phyloP scores from a whole-genome alignment of 2,888 invertebrate species.

The Aplocera efformata region DNA sequence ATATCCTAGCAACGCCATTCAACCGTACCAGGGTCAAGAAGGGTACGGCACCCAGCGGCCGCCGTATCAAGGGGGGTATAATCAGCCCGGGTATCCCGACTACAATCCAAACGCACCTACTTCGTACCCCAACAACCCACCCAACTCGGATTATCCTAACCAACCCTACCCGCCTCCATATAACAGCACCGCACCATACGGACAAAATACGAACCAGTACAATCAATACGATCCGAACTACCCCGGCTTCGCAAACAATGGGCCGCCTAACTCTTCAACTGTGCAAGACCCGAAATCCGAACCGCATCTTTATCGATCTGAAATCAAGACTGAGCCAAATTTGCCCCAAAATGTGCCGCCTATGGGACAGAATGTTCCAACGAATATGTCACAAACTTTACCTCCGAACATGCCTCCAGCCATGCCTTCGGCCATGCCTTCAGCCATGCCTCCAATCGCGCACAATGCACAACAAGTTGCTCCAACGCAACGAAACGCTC shows the following conservation, averaged over 20 bases:
- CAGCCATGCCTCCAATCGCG: conserved; percentile 5
- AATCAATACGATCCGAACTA: conserved; percentile 63
- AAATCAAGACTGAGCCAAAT: conserved; percentile 27
- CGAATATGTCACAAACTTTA: conserved; percentile 27
- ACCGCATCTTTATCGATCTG: conserved; percentile 15
- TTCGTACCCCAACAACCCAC: conserved; percentile 45
- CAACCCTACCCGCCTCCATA: conserved; percentile 56
- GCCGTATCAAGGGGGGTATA: conserved; percentile 50
- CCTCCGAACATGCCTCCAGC: conserved; percentile 30
- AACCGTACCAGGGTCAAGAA: conserved; percentile 57
- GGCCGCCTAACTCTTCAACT: conserved; percentile 38
- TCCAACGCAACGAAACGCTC: conserved; percentile 38
- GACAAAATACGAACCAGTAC: conserved; percentile 46
- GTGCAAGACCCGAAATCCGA: conserved; percentile 31
- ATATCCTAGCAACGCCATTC: conserved; percentile 52
- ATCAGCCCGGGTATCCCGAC: conserved; percentile 53
- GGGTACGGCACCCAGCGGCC: conserved; percentile 57
- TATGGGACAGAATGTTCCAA: conserved; percentile 21
- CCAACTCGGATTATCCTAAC: conserved; percentile 49
- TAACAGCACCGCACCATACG: conserved; percentile 45
- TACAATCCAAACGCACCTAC: conserved; percentile 49
- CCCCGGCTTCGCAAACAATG: conserved; percentile 52
- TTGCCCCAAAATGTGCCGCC: conserved; percentile 24
- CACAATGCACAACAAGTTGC: conserved; percentile 49
- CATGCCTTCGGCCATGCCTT: conserved; percentile 39